Conservation (phyloP, 2,797 vertebrate species). For the Peromyscus attwateri region DNA sequence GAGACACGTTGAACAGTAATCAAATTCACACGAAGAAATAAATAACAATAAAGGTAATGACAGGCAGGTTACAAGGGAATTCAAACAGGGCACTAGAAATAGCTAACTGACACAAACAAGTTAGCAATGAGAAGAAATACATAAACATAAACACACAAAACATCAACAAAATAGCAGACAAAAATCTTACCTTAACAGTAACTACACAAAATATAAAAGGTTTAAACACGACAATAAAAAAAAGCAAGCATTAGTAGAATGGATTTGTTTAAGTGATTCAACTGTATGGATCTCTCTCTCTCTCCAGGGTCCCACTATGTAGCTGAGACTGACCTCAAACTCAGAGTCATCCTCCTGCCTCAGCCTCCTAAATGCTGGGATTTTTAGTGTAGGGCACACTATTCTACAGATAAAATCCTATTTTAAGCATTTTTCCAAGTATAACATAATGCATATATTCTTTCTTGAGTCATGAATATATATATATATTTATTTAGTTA, state of each 20-base stretch:
- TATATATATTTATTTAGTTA: not conserved
- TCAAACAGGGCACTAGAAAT: not conserved
- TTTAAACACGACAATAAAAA: not conserved
- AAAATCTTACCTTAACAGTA: not conserved
- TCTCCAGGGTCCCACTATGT: too few species aligned
- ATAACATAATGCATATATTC: not conserved
- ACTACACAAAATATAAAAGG: not conserved
- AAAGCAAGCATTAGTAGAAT: not conserved
- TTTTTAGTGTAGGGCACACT: not conserved
- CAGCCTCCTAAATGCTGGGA: too few species aligned
- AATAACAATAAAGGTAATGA: not conserved
- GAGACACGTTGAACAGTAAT: not conserved
- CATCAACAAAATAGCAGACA: not conserved
- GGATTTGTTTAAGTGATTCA: not conserved
- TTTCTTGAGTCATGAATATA: not conserved
- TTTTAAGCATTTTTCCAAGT: conserved; percentile 12
- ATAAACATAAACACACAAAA: not conserved
- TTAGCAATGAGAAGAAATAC: not conserved
- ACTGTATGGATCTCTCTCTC: not conserved
- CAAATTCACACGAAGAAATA: not conserved
- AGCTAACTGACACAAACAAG: not conserved
- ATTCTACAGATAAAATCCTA: not conserved
- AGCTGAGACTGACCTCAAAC: not conserved
- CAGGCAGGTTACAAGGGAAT: not conserved
- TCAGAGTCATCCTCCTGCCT: not conserved